Percentiles rank a stretch among this genome's conserved stretches.
Conservation (phyloP, 2,113 vertebrate genomes). For the Nycticryphes semicollaris region DNA sequence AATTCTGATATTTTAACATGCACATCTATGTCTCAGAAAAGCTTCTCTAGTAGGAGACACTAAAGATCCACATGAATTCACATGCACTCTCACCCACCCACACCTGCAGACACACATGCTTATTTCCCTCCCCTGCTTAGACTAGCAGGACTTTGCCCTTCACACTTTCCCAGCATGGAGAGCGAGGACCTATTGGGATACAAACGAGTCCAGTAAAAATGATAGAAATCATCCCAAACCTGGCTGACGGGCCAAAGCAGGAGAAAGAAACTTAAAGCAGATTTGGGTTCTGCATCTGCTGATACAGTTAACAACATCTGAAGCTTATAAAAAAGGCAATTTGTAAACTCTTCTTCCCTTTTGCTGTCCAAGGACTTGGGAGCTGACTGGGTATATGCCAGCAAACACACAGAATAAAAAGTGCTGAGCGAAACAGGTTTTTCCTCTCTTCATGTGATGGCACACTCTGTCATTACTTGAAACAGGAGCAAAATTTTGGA, state of each 20-base stretch:
- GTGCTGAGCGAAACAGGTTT: not conserved
- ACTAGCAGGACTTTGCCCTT: not conserved
- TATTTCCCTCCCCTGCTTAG: not conserved
- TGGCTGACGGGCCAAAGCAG: not conserved
- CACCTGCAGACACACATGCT: not conserved
- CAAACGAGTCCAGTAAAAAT: not conserved
- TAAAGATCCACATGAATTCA: not conserved
- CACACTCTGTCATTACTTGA: not conserved
- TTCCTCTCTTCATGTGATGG: not conserved
- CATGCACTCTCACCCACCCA: not conserved
- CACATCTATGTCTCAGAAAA: constrained; percentile 52
- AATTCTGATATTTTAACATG: constrained; percentile 51
- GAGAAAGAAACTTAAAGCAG: not conserved
- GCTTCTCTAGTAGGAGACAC: constrained; percentile 15
- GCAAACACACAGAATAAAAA: not conserved
- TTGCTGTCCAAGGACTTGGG: not conserved
- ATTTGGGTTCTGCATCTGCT: not conserved
- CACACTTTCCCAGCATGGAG: not conserved
- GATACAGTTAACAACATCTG: not conserved
- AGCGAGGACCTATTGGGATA: not conserved
- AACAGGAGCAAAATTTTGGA: not conserved
- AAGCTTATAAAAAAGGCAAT: not conserved
- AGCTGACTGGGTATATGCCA: not conserved
- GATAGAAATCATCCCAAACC: not conserved
- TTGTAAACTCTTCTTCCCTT: not conserved